Evolutionary conservation across 2,797 vertebrate genomes (phyloP).

Genomic region (Leptoclinus maculatus): DNA sequence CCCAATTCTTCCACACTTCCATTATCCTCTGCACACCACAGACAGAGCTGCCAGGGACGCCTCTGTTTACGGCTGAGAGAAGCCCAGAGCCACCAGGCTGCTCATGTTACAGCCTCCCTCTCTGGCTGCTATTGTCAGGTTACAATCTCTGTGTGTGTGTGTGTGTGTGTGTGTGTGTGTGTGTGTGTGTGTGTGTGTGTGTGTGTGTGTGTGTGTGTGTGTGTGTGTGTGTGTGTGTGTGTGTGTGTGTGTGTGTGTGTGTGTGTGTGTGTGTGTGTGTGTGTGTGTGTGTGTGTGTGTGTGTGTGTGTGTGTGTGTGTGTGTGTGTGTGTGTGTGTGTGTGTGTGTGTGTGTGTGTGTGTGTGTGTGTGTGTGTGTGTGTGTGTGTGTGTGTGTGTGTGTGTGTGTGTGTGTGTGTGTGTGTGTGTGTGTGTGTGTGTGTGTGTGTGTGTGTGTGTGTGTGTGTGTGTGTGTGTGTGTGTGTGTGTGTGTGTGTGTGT

Average conservation of each 20-base stretch:
- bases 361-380: constrained; percentile 1
- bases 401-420: not conserved
- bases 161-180: constrained; percentile 30
- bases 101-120: constrained; percentile 79
- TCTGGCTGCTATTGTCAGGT: constrained; percentile 75
- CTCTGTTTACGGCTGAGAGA: constrained; percentile 58
- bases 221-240: constrained; percentile 19
- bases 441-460: constrained; percentile 23
- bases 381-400: constrained; percentile 25
- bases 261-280: constrained; percentile 27
- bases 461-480: not conserved
- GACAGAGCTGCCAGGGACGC: constrained; percentile 43
- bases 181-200: constrained; percentile 8
- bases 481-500: constrained; percentile 31
- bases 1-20: not conserved
- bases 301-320: not conserved
- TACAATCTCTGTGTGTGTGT: constrained; percentile 48
- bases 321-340: constrained; percentile 25
- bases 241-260: not conserved
- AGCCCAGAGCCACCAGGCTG: constrained; percentile 50
- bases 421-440: constrained; percentile 10
- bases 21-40: constrained; percentile 1
- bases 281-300: no score
- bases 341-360: constrained; percentile 8
- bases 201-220: constrained; percentile 13